phyloP scores from a whole-genome alignment of 53 echinoderm and acorn worm genomes.

The Henricia sp. region DNA sequence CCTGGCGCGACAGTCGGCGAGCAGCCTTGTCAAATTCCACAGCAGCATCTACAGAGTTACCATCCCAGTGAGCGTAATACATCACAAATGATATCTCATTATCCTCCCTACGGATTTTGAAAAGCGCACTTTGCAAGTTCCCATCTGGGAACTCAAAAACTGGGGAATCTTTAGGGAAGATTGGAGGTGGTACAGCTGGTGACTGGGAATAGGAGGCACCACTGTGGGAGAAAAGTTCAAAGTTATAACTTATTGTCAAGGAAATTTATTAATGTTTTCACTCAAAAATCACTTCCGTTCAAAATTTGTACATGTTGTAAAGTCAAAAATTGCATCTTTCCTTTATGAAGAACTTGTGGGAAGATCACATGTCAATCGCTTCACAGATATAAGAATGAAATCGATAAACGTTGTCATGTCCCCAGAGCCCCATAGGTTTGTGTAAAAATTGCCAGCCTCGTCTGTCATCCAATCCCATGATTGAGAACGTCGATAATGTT shows the following conservation, averaged over 20 bases:
- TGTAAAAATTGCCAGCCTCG: too few species aligned
- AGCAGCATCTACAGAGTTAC: slow-evolving; percentile 78
- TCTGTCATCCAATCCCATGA: too few species aligned
- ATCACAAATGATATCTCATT: slow-evolving; percentile 86
- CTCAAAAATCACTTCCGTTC: too few species aligned
- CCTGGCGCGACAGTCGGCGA: slow-evolving; percentile 63
- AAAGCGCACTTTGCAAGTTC: slow-evolving; percentile 66
- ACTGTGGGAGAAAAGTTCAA: not conserved
- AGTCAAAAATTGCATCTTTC: too few species aligned
- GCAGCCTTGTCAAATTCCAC: slow-evolving; percentile 85
- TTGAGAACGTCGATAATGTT: too few species aligned
- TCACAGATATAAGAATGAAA: too few species aligned
- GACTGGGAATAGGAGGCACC: slow-evolving; percentile 53
- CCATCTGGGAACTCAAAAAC: slow-evolving; percentile 78
- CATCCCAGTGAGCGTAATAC: slow-evolving; percentile 99
- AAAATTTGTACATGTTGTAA: too few species aligned
- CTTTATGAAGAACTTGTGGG: too few species aligned
- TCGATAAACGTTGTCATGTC: too few species aligned
- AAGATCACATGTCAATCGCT: too few species aligned
- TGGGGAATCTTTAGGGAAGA: slow-evolving; percentile 72
- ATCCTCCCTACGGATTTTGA: slow-evolving; percentile 54
- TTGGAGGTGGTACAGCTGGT: slow-evolving; percentile 53
- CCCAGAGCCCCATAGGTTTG: too few species aligned
- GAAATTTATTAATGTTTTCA: too few species aligned
- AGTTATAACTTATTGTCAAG: not conserved